These are phyloP conservation scores for Bombus difficillimus DNA, from an alignment of 1,140 invertebrate genomes.

Conservation along the genomic window DNA sequence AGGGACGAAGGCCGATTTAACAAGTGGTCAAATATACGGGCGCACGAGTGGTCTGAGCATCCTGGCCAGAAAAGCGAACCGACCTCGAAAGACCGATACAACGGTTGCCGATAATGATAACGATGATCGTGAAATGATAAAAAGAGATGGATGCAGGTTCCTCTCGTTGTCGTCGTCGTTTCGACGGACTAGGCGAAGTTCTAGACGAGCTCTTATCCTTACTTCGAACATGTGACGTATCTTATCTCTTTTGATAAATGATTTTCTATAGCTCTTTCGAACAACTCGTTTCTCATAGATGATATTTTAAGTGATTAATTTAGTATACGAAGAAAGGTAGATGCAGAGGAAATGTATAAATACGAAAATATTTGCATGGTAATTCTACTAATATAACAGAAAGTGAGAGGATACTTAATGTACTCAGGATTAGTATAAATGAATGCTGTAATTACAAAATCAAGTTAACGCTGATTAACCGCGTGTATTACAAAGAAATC, in stretches of 20 bases:
- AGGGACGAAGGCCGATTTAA: slow-evolving; percentile 77
- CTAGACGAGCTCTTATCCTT: background rate
- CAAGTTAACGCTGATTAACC: too few species aligned
- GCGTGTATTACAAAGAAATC: too few species aligned
- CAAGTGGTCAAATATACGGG: slow-evolving; percentile 72
- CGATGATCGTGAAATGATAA: slow-evolving; percentile 52
- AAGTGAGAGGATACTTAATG: too few species aligned
- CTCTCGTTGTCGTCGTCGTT: background rate
- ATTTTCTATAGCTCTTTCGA: background rate
- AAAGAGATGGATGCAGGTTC: background rate
- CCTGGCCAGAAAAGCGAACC: slow-evolving; percentile 29
- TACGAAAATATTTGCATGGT: too few species aligned
- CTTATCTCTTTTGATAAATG: background rate
- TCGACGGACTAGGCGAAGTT: background rate
- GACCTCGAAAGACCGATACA: slow-evolving; percentile 53
- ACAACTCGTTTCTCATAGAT: background rate
- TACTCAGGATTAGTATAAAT: too few species aligned
- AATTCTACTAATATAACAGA: too few species aligned
- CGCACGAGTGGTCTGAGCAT: slow-evolving; percentile 55
- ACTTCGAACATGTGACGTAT: background rate
- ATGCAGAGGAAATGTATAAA: too few species aligned
- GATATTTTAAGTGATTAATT: too few species aligned
- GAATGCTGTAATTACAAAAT: too few species aligned
- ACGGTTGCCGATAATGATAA: slow-evolving; percentile 48
- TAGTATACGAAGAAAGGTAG: too few species aligned